Base-by-base conservation (phyloP, 2,797 vertebrate genomes). In the Fundulus diaphanus region DNA sequence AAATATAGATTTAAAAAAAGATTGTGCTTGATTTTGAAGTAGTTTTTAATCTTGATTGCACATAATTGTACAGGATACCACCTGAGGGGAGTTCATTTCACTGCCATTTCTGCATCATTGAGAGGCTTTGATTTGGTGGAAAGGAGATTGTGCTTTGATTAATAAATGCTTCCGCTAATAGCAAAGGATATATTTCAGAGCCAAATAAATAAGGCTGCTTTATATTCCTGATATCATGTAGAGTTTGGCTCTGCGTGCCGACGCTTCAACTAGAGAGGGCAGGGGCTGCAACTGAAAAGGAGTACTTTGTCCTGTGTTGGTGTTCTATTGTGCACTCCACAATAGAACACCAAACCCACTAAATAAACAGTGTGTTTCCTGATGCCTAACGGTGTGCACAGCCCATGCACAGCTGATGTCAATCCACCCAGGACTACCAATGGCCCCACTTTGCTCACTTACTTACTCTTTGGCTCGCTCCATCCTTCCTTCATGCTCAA, bases 401-500 rank as follows among this genome's bases (percentile, higher is more conserved):
- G 91, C 91, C 88, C 89, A 88, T 91, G 92, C 93, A 91, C 93
- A 81, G 80, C 90, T 93, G 92, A 91, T 94, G 90, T 91, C 90
- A 91, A 89, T 88, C 91, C 92, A 88, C 92, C 78, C 84, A 92
- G 91, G 92, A 92, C 90, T 87, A 87, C 90, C 90, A 86, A 90
- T 85, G 86, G 91, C 92, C 91, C 92, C 91, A 87, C 90, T 91
- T 87, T 85, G 82, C 89, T 90, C 90, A 87, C 93, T 92, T 90
- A 91, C 93, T 94, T 86, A 91, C 94, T 92, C 89, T 87, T 90
- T 91, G 89, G 84, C 90, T 91, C 82, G 75, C 88, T 92, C 93
- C 91, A 93, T 93, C 92, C 92, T 94, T 91, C 87, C 93, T 94
- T 93, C 91, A 94, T 92, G 93, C 91, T 93, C 90, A 94, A 95